Evolutionary conservation across 2,888 invertebrate genomes (phyloP), one percentile per base, ranked within the genome.

Genomic region (Alsophila aescularia): DNA sequence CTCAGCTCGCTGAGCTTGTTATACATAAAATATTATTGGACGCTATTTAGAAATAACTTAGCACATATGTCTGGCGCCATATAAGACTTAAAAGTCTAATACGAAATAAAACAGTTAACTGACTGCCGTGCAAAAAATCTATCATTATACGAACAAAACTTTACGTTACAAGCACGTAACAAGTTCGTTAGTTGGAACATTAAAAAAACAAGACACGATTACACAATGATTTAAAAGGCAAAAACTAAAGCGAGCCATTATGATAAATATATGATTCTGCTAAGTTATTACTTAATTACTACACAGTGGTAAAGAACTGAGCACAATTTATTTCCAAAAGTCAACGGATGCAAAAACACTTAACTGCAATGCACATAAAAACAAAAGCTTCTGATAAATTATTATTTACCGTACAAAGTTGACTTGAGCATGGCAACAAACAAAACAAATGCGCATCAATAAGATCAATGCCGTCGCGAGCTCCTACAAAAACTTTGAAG

Each of bases 401-500:
- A 63, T 82, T 82, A 82, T 80, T 77, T 76, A 74, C 72, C 62
- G 72, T 73, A 76, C 70, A 76, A 76, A 77, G 79, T 81, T 77
- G 76, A 80, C 78, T 79, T 76, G 74, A 73, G 73, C 70, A 70
- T 69, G 71, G 70, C 72, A 75, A 72, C 77, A 80, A 75, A 76
- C 64, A 76, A 75, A 85, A 80, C 82, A 83, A 85, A 82, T 77
- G 75, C 69, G 75, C 79, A 79, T 76, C 83, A 79, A 79, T 83
- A 78, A 76, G 80, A 81, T 81, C 82, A 69, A 77, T 79, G 74
- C 71, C 76, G 79, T 83, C 84, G 79, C 80, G 82, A 70, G 67
- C 77, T 74, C 67, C 67, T 77, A 83, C 79, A 85, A 89, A 88
- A 89, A 84, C 79, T 75, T 74, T 73, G 74, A 83, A 83, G 81